Conservation (phyloP, 2,113 vertebrate genomes). For the Bubo blakistoni region DNA sequence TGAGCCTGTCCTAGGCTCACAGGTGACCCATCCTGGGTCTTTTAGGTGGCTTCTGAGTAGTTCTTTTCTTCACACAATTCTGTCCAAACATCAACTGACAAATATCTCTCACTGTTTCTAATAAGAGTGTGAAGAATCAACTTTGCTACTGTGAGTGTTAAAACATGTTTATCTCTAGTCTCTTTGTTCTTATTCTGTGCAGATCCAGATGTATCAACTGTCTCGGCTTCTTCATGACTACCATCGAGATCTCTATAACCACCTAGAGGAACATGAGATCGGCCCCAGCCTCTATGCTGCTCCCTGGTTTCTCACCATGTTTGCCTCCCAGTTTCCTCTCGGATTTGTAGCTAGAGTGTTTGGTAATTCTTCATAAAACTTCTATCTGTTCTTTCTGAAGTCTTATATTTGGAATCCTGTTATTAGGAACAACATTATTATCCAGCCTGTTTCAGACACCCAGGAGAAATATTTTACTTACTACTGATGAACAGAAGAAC, state of each 20-base stretch:
- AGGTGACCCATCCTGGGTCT: neutral
- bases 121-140: neutral
- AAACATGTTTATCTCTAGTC: neutral
- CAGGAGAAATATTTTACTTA: neutral
- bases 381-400: neutral
- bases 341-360: slow-evolving; percentile 84
- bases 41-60: neutral
- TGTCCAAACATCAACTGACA: neutral
- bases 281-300: slow-evolving; percentile 83
- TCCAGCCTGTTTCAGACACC: neutral
- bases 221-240: slow-evolving; percentile 83
- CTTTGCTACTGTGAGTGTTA: neutral
- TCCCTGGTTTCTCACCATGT: slow-evolving; percentile 84
- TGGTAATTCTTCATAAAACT: slow-evolving; percentile 63
- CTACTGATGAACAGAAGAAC: neutral
- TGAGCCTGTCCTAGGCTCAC: neutral
- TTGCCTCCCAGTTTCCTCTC: slow-evolving; percentile 82
- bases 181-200: neutral
- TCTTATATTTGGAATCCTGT: neutral
- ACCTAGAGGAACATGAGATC: slow-evolving; percentile 81
- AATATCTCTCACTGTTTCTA: neutral
- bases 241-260: slow-evolving; percentile 79
- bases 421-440: neutral
- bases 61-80: neutral
- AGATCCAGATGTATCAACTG: slow-evolving; percentile 87